These are phyloP conservation scores for Pteronotus mesoamericanus DNA, from an alignment of 2,797 vertebrate genomes.

Conservation along the genomic window DNA sequence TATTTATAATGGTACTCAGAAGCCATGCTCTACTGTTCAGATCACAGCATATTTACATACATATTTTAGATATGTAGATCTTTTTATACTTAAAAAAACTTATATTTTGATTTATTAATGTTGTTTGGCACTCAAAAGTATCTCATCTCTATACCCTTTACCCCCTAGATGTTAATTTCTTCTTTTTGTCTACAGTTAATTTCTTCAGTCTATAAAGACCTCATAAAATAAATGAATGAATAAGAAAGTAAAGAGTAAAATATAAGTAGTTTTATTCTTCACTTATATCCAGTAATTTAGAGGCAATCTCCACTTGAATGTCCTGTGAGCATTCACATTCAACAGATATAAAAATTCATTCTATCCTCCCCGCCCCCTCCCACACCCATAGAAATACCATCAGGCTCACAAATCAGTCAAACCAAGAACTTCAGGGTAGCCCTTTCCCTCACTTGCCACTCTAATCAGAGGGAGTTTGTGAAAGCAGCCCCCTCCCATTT, in stretches of 20 bases:
- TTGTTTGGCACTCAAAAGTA: neutral
- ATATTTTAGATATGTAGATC: neutral
- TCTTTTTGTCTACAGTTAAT: neutral
- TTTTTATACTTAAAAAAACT: neutral
- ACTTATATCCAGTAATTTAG: neutral
- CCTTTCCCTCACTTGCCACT: neutral
- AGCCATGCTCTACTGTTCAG: neutral
- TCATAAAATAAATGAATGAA: neutral
- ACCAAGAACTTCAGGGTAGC: neutral
- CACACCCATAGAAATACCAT: neutral
- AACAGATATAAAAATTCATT: neutral
- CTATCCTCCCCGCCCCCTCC: neutral
- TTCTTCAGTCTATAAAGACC: neutral
- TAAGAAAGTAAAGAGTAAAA: neutral
- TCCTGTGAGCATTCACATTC: conserved; percentile 1
- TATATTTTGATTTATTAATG: neutral
- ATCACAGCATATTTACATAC: neutral
- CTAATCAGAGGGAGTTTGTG: conserved; percentile 29
- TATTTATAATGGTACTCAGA: neutral
- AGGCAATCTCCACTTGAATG: neutral
- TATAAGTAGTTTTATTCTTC: neutral
- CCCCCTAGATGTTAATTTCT: neutral
- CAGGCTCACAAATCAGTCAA: neutral
- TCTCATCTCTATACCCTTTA: neutral
- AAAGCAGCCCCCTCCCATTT: neutral